A percentile compares a stretch with the other conserved stretches of the same genome.
Conservation (phyloP, 2,113 vertebrate genomes). For the Anguilla rostrata region DNA sequence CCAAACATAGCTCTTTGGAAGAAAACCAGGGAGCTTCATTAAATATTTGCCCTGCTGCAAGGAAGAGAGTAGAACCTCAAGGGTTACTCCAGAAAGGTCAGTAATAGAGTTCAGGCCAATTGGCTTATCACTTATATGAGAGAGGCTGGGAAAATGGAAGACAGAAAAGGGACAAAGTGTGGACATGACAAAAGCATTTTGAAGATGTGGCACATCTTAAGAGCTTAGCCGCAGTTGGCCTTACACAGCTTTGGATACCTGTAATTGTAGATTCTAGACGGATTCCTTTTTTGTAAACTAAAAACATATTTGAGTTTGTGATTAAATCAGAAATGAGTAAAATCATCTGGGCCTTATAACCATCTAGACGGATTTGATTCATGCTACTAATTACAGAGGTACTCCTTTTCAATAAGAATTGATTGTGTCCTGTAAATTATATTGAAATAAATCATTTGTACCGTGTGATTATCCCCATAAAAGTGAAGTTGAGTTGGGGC, state of each 20-base stretch:
- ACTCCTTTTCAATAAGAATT: background rate
- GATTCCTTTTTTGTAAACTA: background rate
- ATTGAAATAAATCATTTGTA: background rate
- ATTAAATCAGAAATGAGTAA: too few species aligned
- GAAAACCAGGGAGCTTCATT: background rate
- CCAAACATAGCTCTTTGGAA: background rate
- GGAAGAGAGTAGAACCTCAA: background rate
- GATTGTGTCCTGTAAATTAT: background rate
- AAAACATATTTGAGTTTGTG: background rate
- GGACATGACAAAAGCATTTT: conserved; percentile 2
- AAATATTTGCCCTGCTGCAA: background rate
- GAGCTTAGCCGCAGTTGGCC: background rate
- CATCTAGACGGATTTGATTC: too few species aligned
- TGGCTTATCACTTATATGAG: background rate
- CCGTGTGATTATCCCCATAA: background rate
- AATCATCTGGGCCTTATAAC: too few species aligned
- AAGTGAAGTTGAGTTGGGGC: background rate
- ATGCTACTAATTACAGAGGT: too few species aligned
- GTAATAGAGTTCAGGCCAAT: conserved; percentile 7
- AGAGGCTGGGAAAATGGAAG: background rate
- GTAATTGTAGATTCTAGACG: background rate
- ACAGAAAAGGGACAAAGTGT: background rate
- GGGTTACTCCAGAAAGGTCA: background rate
- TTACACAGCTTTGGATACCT: background rate
- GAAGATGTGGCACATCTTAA: background rate